phyloP scores from a whole-genome alignment of 2,797 vertebrate genomes.

The Stomatorhinus walkeri region DNA sequence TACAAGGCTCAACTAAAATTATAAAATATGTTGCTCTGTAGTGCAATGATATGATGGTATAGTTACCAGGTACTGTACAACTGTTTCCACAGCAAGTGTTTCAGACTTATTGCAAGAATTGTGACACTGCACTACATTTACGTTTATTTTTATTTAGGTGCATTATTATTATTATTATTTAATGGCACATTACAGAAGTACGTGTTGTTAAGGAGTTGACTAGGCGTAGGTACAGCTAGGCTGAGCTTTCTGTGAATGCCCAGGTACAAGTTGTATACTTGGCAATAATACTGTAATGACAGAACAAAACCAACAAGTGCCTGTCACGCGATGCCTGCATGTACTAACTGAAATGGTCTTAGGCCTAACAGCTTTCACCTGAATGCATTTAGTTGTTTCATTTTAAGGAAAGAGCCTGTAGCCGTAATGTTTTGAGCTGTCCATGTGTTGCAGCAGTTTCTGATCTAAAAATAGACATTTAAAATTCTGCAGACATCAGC shows the following conservation, averaged over 20 bases:
- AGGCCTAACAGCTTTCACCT: neutral
- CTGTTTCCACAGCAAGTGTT: neutral
- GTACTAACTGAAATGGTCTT: neutral
- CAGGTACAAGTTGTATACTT: neutral
- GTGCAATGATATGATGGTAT: neutral
- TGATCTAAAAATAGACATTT: neutral
- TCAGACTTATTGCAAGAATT: neutral
- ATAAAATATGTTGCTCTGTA: neutral
- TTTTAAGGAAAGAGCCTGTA: neutral
- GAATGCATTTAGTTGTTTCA: neutral
- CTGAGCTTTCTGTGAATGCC: neutral
- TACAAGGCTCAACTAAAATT: neutral
- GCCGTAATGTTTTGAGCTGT: neutral
- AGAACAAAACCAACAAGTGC: neutral
- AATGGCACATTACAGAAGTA: neutral
- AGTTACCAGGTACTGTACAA: neutral
- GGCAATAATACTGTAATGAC: neutral
- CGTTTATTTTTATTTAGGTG: neutral
- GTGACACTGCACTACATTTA: neutral
- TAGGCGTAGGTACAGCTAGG: neutral
- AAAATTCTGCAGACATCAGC: neutral
- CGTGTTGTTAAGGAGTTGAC: neutral
- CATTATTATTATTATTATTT: too few species aligned
- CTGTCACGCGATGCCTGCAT: neutral
- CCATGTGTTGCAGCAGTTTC: neutral